Evolutionary conservation across 2,888 invertebrate genomes (phyloP).

Genomic region (Parnassius glacialis): DNA sequence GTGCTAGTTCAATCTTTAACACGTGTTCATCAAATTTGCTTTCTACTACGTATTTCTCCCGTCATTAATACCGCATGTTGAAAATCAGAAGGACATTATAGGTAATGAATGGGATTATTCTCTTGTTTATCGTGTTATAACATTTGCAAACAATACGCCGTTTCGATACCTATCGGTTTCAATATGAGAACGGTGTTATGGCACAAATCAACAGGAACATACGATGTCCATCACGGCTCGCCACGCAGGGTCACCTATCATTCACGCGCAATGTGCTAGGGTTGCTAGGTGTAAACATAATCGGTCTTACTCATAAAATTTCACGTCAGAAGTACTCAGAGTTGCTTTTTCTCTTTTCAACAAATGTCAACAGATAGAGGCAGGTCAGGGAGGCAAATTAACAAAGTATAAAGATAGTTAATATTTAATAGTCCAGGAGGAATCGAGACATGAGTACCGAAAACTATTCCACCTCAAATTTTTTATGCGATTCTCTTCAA

Average conservation of each 20-base stretch:
- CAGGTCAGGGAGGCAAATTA: no score
- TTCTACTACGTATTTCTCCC: neutral
- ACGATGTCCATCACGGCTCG: slow-evolving; percentile 18
- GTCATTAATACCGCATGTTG: slow-evolving; percentile 7
- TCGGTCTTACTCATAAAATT: no score
- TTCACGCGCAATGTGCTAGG: slow-evolving; percentile 4
- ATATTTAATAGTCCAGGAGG: no score
- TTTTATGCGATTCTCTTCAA: no score
- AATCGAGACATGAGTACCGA: no score
- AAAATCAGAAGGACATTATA: neutral
- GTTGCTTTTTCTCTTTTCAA: no score
- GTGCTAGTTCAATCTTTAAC: no score
- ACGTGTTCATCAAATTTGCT: neutral
- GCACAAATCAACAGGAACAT: slow-evolving; percentile 3
- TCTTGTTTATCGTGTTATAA: slow-evolving; percentile 9
- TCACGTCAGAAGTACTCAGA: no score
- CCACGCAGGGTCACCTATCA: slow-evolving; percentile 7
- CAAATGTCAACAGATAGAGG: no score
- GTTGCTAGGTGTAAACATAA: slow-evolving; percentile 1
- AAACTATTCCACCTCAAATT: no score
- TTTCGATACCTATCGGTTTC: neutral
- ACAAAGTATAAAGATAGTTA: no score
- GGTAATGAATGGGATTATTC: slow-evolving; percentile 10
- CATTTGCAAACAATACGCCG: slow-evolving; percentile 19
- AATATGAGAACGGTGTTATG: neutral